phyloP scores from a whole-genome alignment of 2,797 vertebrate species.

The Sus cebifrons region DNA sequence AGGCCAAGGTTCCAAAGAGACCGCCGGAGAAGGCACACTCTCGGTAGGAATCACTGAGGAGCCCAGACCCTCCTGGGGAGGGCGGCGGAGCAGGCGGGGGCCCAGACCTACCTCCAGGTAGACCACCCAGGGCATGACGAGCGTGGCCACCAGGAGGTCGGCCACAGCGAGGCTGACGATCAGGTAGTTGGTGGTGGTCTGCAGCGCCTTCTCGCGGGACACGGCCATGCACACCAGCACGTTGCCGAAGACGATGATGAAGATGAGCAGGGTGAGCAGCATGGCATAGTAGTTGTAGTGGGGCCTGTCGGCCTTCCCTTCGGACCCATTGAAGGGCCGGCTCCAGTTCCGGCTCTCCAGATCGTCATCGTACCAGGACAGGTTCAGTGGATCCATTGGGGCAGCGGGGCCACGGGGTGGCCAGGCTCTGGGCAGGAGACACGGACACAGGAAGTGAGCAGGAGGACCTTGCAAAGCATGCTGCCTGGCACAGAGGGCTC shows the following conservation, averaged over 20 bases:
- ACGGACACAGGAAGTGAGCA: slow-evolving; percentile 38
- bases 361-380: slow-evolving; percentile 95
- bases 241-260: slow-evolving; percentile 98
- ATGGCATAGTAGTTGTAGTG: slow-evolving; percentile 99
- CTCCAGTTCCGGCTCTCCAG: slow-evolving; percentile 93
- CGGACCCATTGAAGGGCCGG: slow-evolving; percentile 93
- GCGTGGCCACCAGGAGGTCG: slow-evolving; percentile 97
- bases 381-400: slow-evolving; percentile 97
- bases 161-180: slow-evolving; percentile 98
- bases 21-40: neutral
- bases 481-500: neutral
- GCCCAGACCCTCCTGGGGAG: neutral
- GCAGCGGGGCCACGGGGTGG: slow-evolving; percentile 77
- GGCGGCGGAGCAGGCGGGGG: neutral
- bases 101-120: slow-evolving; percentile 95
- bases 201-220: slow-evolving; percentile 97
- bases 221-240: slow-evolving; percentile 99
- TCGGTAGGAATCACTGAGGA: neutral
- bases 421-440: slow-evolving; percentile 81
- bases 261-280: slow-evolving; percentile 98
- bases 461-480: rapidly evolving
- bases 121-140: slow-evolving; percentile 99
- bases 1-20: neutral
- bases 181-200: slow-evolving; percentile 99
- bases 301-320: slow-evolving; percentile 89